Base-by-base conservation (phyloP, 2,797 vertebrate genomes). In the Cephalopachus bancanus region DNA sequence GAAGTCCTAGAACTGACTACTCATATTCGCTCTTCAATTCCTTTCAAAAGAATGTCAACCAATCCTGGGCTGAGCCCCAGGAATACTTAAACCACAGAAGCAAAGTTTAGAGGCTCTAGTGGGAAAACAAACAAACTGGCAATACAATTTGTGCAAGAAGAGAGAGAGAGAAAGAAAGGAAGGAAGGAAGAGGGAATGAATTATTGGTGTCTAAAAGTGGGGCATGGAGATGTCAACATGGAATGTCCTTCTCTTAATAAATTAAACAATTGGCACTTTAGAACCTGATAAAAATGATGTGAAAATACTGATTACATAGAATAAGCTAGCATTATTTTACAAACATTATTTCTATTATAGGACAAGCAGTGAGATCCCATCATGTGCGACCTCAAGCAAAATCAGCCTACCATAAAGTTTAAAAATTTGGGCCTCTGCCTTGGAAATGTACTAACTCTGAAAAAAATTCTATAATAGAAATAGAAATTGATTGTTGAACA, bases 221-320 rank as follows among this genome's bases (percentile, higher is more conserved):
- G 37, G 26, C 10, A 74, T 12, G 81, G 26, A 93, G 24, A 71
- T 4, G 16, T 28, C 30, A 81, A 53, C 17, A 65, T 8, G 28
- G 28, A 33, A 11, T 72, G 19, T 10, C 44, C 24, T 55, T 83
- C 33, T 87, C 67, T 80, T 19, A 57, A 76, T 49, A 75, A 81
- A 84, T 69, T 55, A 65, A 78, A 92, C 24, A 93, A 44, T 44
- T 44, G 44, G 55, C 26, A 92, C n/a, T 92, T 62, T 87, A 88
- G 33, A 87, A 44, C 20, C 51, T 72, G 17, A 33, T 78, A 67
- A 96, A 96, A 84, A 55, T 7, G 44, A 89, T 20, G 51, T 69
- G 33, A 67, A 95, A 91, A 65, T 37, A 89, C n/a, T 22, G 22
- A 83, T 64, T 62, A 8, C 60, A 86, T 53, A 1, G 30, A 64